Conservation (phyloP, 2,797 vertebrate genomes). For the Poecilia gillii region DNA sequence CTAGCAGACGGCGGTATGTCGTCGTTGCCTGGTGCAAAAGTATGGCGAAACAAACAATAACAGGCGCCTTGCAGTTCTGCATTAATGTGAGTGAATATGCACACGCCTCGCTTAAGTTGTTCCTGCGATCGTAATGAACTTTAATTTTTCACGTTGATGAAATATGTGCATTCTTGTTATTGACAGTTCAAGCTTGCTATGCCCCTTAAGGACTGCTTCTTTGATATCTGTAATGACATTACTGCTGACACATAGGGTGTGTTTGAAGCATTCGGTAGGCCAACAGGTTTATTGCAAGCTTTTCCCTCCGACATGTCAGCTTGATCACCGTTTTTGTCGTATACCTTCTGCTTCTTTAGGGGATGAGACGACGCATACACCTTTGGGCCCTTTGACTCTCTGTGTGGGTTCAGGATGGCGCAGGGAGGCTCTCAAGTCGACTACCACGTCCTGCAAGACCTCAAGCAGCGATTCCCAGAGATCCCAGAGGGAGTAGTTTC, state of each 20-base stretch:
- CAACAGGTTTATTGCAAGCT: constrained; percentile 1
- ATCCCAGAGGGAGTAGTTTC: constrained; percentile 98
- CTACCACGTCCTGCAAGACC: constrained; percentile 95
- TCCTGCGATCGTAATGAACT: background rate
- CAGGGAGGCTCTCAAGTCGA: constrained; percentile 93
- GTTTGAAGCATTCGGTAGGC: constrained; percentile 23
- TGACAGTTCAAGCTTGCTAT: constrained; percentile 5
- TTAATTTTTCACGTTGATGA: no score
- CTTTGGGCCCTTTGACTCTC: constrained; percentile 88
- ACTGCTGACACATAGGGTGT: constrained; percentile 58
- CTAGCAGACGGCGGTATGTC: constrained; percentile 63
- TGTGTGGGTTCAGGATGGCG: constrained; percentile 90
- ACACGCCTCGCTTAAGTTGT: background rate
- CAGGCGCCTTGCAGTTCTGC: constrained; percentile 25
- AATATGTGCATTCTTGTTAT: background rate
- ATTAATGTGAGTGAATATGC: constrained; percentile 6
- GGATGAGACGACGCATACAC: constrained; percentile 89
- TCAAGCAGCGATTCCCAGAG: constrained; percentile 96
- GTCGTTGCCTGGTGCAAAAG: constrained; percentile 72
- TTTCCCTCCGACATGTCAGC: background rate
- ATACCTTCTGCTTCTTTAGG: constrained; percentile 62
- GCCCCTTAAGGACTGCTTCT: background rate
- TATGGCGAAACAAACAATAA: constrained; percentile 67
- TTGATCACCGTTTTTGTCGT: constrained; percentile 17
- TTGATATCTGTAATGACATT: constrained; percentile 17